A percentile compares a stretch with the other conserved stretches of the same genome.
These are phyloP conservation scores for Polydrusus cervinus DNA, from an alignment of 2,888 invertebrate species.

Conservation along the genomic window DNA sequence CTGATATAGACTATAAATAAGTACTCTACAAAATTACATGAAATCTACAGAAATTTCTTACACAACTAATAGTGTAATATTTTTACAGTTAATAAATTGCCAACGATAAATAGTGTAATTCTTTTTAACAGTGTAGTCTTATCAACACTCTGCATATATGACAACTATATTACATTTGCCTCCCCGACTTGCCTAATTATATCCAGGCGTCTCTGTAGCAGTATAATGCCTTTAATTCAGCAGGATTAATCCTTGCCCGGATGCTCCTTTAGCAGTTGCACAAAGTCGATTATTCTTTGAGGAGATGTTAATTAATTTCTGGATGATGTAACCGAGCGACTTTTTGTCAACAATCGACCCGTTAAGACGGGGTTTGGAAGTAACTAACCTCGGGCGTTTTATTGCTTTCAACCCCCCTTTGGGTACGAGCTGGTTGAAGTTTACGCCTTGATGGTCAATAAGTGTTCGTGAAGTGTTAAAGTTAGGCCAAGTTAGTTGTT, in stretches of 20 bases:
- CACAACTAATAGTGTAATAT: no score
- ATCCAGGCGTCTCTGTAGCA: conserved; percentile 19
- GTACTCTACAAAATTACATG: no score
- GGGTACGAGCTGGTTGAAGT: conserved; percentile 27
- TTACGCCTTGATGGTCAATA: conserved; percentile 37
- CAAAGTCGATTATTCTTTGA: conserved; percentile 52
- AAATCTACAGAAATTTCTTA: no score
- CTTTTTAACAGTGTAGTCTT: no score
- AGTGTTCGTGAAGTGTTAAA: neutral
- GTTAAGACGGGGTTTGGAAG: conserved; percentile 47
- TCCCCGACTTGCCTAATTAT: conserved; percentile 9
- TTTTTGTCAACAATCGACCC: conserved; percentile 47
- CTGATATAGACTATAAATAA: no score
- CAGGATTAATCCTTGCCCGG: conserved; percentile 46
- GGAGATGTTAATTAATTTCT: conserved; percentile 52
- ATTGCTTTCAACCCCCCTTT: conserved; percentile 45
- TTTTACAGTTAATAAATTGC: no score
- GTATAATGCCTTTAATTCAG: conserved; percentile 30
- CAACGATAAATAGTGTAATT: no score
- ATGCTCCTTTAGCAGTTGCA: conserved; percentile 45
- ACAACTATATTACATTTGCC: neutral
- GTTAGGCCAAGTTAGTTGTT: no score
- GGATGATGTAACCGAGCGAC: conserved; percentile 37
- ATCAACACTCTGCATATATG: neutral
- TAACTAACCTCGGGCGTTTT: conserved; percentile 47